Evolutionary conservation across 1,140 invertebrate species (phyloP).

Genomic region (Plutomurus gul): DNA sequence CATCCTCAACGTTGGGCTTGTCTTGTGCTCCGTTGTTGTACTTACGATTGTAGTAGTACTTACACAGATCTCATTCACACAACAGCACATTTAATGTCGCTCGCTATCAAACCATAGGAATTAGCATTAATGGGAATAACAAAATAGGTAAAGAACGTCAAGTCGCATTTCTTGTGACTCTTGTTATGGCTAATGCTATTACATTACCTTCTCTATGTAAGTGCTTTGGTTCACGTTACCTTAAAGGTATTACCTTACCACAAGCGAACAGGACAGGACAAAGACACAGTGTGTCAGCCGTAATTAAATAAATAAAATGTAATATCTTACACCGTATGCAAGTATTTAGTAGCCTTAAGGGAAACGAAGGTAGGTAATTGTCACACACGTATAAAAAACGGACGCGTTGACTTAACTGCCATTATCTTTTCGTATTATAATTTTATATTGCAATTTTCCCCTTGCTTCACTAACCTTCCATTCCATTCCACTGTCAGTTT

Average conservation of each 20-base stretch:
- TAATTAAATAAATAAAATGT: not conserved
- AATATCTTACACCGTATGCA: not conserved
- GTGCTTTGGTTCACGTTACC: too few species aligned
- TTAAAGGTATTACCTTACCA: too few species aligned
- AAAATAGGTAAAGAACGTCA: not conserved
- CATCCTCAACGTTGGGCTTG: not conserved
- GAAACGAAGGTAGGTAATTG: constrained; percentile 23
- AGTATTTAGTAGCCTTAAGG: not conserved
- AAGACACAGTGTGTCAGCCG: not conserved
- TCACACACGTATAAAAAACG: not conserved
- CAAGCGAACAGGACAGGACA: too few species aligned
- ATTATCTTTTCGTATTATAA: not conserved
- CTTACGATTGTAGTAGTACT: too few species aligned
- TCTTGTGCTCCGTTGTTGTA: too few species aligned
- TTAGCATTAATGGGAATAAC: constrained; percentile 1
- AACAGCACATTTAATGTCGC: not conserved
- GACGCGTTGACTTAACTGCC: not conserved
- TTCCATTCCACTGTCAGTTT: constrained; percentile 26
- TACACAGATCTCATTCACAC: constrained; percentile 28
- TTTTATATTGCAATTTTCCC: not conserved
- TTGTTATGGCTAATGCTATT: too few species aligned
- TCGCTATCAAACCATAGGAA: not conserved
- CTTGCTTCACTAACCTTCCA: constrained; percentile 23
- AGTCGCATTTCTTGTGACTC: too few species aligned
- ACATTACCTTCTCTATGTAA: too few species aligned